Evolutionary conservation across 2,797 vertebrate genomes (phyloP), one percentile per base, ranked within the genome.

Genomic region (Phyllotis vaccarum): DNA sequence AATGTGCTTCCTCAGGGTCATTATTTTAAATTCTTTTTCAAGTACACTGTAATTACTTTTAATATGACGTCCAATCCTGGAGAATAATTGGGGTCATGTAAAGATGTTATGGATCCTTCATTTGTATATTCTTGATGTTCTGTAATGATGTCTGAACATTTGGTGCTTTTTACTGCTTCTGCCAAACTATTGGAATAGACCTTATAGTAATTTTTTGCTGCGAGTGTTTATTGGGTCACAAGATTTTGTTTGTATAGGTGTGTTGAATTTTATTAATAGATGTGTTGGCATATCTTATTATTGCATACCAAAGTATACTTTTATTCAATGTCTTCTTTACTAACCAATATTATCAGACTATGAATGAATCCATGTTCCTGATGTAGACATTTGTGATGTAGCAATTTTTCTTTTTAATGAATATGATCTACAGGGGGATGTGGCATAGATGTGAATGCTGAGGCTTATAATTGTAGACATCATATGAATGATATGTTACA

Each of bases 11-110:
- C 37, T 86, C 3, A 0, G 10, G 37, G 75, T 78, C 21, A 79
- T 68, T 68, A 34, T 86, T 92, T 46, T 78, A 40, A 68, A 86
- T 86, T 78, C 37, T 29, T 49, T 82, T 91, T 70, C 64, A 81
- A 56, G 40, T 22, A 37, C 60, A 14, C 21, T 79, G 16, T 12
- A 87, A 29, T 79, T 58, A 43, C 29, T 85, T 70, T 85, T 52
- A 31, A 79, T 58, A 29, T 21, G 52, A 34, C 22, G 34, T 79
- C 62, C 31, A 37, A n/a, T 46, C 34, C 21, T 56, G 16, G 14
- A 70, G 46, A 92, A 66, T 86, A 74, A 22, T 68, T 83, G 40
- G 12, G 54, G 58, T 49, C 68, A 91, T 62, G 43, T 37, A 62
- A 72, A 81, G n/a, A n/a, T 92, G n/a, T 21, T 12, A 31, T 34